Conservation (phyloP, 2,888 invertebrate genomes). For the Cetonia aurata region DNA sequence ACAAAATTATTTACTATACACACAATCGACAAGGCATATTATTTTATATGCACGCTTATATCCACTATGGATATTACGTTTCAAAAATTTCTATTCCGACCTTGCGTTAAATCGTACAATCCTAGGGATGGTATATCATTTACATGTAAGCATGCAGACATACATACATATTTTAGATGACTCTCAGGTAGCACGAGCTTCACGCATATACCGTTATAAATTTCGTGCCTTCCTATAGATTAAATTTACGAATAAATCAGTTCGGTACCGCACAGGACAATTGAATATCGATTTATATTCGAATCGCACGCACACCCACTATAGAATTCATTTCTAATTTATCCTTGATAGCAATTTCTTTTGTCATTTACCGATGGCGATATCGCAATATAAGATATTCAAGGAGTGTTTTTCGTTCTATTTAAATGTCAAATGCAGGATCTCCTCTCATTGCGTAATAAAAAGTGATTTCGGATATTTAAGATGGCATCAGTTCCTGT, state of each 20-base stretch:
- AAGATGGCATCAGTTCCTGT: background rate
- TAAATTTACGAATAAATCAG: conserved; percentile 23
- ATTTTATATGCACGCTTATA: background rate
- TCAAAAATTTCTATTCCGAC: conserved; percentile 33
- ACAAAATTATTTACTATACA: background rate
- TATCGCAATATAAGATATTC: conserved; percentile 25
- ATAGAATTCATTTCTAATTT: conserved; percentile 16
- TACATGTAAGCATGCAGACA: background rate
- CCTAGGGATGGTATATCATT: conserved; percentile 12
- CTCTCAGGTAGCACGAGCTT: conserved; percentile 3
- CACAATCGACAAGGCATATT: background rate
- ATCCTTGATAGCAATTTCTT: conserved; percentile 40
- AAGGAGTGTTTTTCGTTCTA: conserved; percentile 20
- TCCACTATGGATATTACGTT: conserved; percentile 22
- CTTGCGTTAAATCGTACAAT: conserved; percentile 34
- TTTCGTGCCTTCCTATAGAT: conserved; percentile 11
- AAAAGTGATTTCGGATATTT: too few relatives aligned
- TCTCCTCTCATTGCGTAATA: background rate
- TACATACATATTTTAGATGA: background rate
- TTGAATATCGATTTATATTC: conserved; percentile 33
- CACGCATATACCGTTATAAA: conserved; percentile 15
- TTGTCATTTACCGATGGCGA: conserved; percentile 21
- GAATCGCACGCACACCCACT: conserved; percentile 25
- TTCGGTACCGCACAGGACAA: conserved; percentile 6
- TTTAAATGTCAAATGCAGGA: conserved; percentile 17